phyloP scores from a whole-genome alignment of 2,113 vertebrate genomes.

The Perca flavescens region DNA sequence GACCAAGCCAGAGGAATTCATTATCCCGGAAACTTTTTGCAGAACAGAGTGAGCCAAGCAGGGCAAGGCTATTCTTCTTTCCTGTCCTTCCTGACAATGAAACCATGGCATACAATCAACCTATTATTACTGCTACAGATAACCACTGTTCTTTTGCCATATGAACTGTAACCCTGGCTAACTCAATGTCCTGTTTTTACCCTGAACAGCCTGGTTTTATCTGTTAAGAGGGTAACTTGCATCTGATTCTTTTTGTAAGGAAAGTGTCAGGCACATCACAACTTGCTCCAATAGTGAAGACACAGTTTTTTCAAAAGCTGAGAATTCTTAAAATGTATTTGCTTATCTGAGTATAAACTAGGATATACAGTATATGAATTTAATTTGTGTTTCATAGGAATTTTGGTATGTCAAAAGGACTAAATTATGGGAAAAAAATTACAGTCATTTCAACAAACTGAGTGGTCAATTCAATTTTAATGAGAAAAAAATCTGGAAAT shows the following conservation, averaged over 20 bases:
- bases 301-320: neutral
- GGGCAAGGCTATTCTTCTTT: slow-evolving; percentile 40
- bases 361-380: neutral
- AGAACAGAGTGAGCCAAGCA: slow-evolving; percentile 49
- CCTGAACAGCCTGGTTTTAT: neutral
- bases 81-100: slow-evolving; percentile 47
- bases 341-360: neutral
- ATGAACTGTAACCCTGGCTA: slow-evolving; percentile 21
- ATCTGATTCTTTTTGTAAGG: neutral
- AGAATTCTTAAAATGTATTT: neutral
- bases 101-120: slow-evolving; percentile 25
- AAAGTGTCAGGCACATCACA: neutral
- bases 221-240: neutral
- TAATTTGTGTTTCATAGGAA: neutral
- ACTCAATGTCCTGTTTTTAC: neutral
- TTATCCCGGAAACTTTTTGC: slow-evolving; percentile 61
- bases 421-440: neutral
- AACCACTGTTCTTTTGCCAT: slow-evolving; percentile 25
- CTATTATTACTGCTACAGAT: slow-evolving; percentile 35
- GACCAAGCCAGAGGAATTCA: slow-evolving; percentile 69
- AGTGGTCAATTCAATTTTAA: neutral
- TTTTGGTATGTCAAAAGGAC: neutral
- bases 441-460: neutral
- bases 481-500: neutral
- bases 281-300: neutral